These are phyloP conservation scores for Diachasmimorpha longicaudata DNA, from an alignment of 1,140 invertebrate species.

Conservation along the genomic window DNA sequence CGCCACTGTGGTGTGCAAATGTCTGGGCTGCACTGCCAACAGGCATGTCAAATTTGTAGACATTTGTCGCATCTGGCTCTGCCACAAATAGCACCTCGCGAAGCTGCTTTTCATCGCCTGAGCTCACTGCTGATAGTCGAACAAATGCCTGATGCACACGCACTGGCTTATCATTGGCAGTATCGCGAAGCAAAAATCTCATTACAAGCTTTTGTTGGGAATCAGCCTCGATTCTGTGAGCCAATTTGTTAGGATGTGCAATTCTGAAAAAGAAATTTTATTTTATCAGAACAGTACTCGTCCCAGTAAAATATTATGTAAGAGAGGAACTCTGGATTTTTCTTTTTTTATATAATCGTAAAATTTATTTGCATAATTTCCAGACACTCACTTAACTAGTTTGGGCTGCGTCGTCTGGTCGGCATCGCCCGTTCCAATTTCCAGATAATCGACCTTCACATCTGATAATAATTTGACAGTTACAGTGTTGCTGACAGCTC, in stretches of 20 bases:
- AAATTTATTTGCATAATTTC: neutral
- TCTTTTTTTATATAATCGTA: no score
- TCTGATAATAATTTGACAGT: slow-evolving; percentile 76
- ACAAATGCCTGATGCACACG: slow-evolving; percentile 93
- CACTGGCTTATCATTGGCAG: slow-evolving; percentile 70
- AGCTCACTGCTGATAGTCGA: slow-evolving; percentile 66
- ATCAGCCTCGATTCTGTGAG: slow-evolving; percentile 78
- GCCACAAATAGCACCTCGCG: slow-evolving; percentile 93
- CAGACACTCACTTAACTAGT: slow-evolving; percentile 68
- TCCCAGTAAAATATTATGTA: no score
- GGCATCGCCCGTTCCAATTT: slow-evolving; percentile 88
- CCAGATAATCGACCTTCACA: slow-evolving; percentile 77
- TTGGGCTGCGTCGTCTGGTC: slow-evolving; percentile 85
- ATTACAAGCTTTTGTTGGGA: slow-evolving; percentile 87
- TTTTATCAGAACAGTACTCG: no score
- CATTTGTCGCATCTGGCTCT: slow-evolving; percentile 80
- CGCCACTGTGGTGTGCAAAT: slow-evolving; percentile 78
- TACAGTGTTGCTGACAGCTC: slow-evolving; percentile 69
- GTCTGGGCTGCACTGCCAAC: slow-evolving; percentile 81
- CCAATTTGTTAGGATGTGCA: slow-evolving; percentile 74
- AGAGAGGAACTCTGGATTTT: no score
- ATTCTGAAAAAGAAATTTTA: slow-evolving; percentile 62
- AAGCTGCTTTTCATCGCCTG: slow-evolving; percentile 64
- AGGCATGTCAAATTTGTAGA: slow-evolving; percentile 94
- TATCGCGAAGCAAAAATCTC: slow-evolving; percentile 82